These are phyloP conservation scores for Maccullochella peelii DNA, from an alignment of 2,113 vertebrate species.

Conservation along the genomic window DNA sequence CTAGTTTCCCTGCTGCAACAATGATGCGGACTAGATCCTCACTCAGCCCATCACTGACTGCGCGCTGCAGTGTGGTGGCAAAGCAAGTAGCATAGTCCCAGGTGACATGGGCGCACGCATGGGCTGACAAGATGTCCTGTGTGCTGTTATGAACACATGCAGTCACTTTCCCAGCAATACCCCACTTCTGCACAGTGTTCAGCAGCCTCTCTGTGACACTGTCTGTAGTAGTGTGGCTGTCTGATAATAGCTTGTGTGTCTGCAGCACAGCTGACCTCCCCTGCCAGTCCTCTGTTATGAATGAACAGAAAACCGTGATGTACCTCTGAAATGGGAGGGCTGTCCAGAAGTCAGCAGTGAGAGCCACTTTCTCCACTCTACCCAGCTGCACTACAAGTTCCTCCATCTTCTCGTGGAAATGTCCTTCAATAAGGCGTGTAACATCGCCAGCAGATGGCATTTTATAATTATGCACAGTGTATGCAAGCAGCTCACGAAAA, in stretches of 20 bases:
- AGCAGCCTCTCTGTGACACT: conserved; percentile 48
- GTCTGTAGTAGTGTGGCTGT: conserved; percentile 4
- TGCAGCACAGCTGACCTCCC: conserved; percentile 69
- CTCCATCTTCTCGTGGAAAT: conserved; percentile 63
- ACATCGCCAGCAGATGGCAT: conserved; percentile 58
- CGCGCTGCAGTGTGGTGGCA: conserved; percentile 57
- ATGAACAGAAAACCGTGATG: conserved; percentile 68
- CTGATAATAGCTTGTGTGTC: conserved; percentile 56
- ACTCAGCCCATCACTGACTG: conserved; percentile 64
- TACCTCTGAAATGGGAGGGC: conserved; percentile 66
- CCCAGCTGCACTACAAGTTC: conserved; percentile 59
- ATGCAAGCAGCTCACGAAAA: conserved; percentile 62
- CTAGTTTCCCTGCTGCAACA: conserved; percentile 61
- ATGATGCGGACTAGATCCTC: conserved; percentile 65
- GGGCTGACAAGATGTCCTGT: background rate
- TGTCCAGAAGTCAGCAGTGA: conserved; percentile 70
- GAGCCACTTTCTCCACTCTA: conserved; percentile 65
- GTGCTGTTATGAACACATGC: conserved; percentile 67
- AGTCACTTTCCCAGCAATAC: conserved; percentile 56
- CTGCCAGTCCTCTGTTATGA: conserved; percentile 74
- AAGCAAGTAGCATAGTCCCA: conserved; percentile 70
- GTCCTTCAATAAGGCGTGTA: conserved; percentile 56
- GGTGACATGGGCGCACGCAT: background rate
- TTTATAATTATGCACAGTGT: conserved; percentile 64
- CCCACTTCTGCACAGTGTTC: conserved; percentile 58